phyloP scores from a whole-genome alignment of 2,888 invertebrate species.

The Ormia ochracea region DNA sequence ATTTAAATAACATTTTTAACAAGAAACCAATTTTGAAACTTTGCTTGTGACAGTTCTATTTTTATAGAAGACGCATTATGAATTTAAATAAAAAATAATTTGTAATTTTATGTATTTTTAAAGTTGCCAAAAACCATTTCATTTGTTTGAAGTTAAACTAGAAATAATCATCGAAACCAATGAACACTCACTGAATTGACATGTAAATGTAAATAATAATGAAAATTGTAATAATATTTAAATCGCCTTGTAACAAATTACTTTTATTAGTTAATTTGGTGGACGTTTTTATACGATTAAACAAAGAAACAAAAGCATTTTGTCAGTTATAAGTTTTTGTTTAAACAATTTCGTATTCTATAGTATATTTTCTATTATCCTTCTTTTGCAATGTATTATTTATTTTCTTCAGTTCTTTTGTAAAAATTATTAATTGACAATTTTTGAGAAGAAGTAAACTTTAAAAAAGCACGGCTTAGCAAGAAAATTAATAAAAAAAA shows the following conservation, averaged over 20 bases:
- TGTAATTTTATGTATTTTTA: conserved; percentile 52
- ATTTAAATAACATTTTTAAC: conserved; percentile 12
- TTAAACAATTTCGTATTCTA: conserved; percentile 34
- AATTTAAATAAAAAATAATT: too few relatives aligned
- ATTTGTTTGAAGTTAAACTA: conserved; percentile 35
- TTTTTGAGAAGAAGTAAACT: background rate
- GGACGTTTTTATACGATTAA: background rate
- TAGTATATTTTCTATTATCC: conserved; percentile 49
- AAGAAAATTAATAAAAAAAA: conserved; percentile 20
- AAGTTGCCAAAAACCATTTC: conserved; percentile 39
- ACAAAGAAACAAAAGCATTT: conserved; percentile 76
- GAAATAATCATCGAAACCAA: conserved; percentile 59
- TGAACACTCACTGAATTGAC: conserved; percentile 25
- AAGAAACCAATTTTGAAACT: conserved; percentile 23
- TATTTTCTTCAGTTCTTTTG: conserved; percentile 27
- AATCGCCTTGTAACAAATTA: conserved; percentile 59
- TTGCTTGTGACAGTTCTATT: conserved; percentile 56
- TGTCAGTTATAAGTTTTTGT: conserved; percentile 76
- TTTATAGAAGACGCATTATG: too few relatives aligned
- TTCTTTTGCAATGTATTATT: conserved; percentile 25
- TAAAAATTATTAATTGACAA: conserved; percentile 37
- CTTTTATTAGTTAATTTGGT: conserved; percentile 16
- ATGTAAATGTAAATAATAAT: conserved; percentile 45
- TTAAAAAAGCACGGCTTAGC: conserved; percentile 56
- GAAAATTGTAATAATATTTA: conserved; percentile 43